phyloP scores from a whole-genome alignment of 2,797 vertebrate species.

The Lagorchestes hirsutus region DNA sequence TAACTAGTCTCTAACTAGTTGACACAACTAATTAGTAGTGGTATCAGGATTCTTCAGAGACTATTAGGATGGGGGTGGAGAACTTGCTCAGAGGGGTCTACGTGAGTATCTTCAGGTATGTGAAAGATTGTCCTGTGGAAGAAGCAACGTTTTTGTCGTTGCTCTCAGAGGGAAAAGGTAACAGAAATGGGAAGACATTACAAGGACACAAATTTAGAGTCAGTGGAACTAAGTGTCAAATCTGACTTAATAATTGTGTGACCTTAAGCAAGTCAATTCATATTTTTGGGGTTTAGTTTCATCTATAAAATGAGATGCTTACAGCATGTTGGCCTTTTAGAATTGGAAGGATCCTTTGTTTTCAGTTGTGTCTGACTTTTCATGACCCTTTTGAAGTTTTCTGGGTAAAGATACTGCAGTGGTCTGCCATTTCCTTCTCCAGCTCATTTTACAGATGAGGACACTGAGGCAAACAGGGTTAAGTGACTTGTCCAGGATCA shows the following conservation, averaged over 20 bases:
- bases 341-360: background rate
- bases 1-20: background rate
- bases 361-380: background rate
- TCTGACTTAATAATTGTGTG: background rate
- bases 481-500: background rate
- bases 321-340: background rate
- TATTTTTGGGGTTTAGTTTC: background rate
- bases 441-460: background rate
- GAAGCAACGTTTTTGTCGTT: background rate
- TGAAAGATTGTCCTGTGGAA: background rate
- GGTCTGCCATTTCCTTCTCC: background rate
- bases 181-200: background rate
- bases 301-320: background rate
- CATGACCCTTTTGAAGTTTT: background rate
- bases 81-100: background rate
- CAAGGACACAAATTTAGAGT: background rate
- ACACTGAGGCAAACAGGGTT: background rate
- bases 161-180: background rate
- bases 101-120: background rate
- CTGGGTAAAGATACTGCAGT: background rate
- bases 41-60: background rate
- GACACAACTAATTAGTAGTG: background rate
- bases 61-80: background rate
- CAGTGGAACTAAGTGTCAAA: background rate
- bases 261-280: background rate